These are phyloP conservation scores for Drosophila prolongata DNA, from an alignment of 2,888 invertebrate species.

Conservation along the genomic window DNA sequence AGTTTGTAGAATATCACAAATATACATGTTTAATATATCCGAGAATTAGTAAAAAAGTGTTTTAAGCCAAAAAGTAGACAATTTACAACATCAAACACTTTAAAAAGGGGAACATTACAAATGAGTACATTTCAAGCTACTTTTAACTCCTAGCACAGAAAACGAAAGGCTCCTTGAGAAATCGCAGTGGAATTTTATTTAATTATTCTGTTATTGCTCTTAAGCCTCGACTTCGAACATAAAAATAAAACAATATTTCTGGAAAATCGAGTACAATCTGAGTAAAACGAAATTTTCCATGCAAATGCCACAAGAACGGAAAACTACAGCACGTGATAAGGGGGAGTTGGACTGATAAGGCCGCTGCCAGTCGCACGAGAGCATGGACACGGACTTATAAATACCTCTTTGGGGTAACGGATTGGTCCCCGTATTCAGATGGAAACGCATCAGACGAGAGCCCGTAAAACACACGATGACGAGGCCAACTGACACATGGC, in stretches of 20 bases:
- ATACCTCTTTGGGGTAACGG: conserved; percentile 35
- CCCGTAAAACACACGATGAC: conserved; percentile 24
- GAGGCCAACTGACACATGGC: conserved; percentile 32
- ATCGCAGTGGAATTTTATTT: not conserved
- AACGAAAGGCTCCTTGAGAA: not conserved
- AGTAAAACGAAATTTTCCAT: conserved; percentile 56
- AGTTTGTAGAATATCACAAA: too few relatives aligned
- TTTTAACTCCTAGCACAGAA: not conserved
- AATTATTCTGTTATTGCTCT: conserved; percentile 7
- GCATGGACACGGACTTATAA: conserved; percentile 29
- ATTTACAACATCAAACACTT: too few relatives aligned
- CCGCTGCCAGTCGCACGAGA: conserved; percentile 32
- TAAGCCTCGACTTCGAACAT: not conserved
- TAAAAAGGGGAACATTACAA: too few relatives aligned
- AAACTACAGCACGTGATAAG: conserved; percentile 79
- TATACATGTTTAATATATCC: too few relatives aligned
- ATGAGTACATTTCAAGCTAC: too few relatives aligned
- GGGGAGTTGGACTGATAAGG: conserved; percentile 49
- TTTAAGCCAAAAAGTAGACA: too few relatives aligned
- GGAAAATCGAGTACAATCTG: conserved; percentile 11
- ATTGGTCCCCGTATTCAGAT: conserved; percentile 47
- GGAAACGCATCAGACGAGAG: conserved; percentile 55
- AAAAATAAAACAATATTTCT: conserved; percentile 10
- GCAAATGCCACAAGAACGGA: conserved; percentile 57
- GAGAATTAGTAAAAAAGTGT: too few relatives aligned